phyloP scores from a whole-genome alignment of 2,888 invertebrate genomes.

The Cheilosia urbana region DNA sequence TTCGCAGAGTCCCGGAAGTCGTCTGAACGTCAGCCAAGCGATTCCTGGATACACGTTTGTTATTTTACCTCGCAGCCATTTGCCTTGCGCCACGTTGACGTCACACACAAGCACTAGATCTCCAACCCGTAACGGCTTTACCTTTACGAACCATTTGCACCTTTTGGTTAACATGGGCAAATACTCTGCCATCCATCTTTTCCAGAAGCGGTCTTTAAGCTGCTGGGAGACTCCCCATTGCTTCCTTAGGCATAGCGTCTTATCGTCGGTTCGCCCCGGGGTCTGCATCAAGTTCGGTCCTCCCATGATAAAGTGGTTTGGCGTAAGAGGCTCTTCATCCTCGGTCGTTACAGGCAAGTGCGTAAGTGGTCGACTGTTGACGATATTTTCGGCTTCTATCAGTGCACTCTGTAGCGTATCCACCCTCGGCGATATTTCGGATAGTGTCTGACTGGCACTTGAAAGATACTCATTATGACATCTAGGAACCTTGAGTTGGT shows the following conservation, averaged over 20 bases:
- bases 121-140: conserved; percentile 25
- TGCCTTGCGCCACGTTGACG: conserved; percentile 29
- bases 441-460: too few relatives aligned
- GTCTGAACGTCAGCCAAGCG: conserved; percentile 57
- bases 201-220: conserved; percentile 32
- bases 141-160: neutral
- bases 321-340: conserved; percentile 6
- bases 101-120: conserved; percentile 61
- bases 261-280: neutral
- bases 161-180: conserved; percentile 12
- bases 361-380: neutral
- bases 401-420: neutral
- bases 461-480: neutral
- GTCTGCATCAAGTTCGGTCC: conserved; percentile 9
- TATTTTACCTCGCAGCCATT: conserved; percentile 57
- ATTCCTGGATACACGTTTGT: conserved; percentile 14
- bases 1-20: conserved; percentile 31
- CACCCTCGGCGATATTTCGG: neutral
- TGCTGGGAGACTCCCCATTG: conserved; percentile 40
- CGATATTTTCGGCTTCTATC: too few relatives aligned
- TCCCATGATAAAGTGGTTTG: conserved; percentile 15
- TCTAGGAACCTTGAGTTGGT: neutral
- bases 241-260: conserved; percentile 25
- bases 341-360: neutral
- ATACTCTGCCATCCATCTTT: conserved; percentile 31